Percentiles rank a stretch among this genome's conserved stretches.
These are phyloP conservation scores for Castor canadensis DNA, from an alignment of 2,113 vertebrate genomes.

Conservation along the genomic window DNA sequence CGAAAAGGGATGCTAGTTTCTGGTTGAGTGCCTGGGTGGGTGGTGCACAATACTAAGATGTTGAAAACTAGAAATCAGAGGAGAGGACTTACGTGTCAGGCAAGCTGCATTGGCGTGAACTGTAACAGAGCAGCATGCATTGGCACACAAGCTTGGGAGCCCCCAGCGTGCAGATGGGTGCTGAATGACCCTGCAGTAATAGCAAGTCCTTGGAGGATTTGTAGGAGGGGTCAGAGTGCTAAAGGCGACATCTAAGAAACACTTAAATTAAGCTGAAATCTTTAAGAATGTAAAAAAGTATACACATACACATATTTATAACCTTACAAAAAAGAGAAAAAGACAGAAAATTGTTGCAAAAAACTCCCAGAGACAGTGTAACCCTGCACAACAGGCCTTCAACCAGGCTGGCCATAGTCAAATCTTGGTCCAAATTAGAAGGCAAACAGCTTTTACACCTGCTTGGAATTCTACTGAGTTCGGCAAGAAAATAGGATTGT, in stretches of 20 bases:
- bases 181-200: background rate
- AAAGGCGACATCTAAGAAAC: background rate
- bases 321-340: background rate
- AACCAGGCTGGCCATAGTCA: background rate
- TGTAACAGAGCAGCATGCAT: background rate
- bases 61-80: background rate
- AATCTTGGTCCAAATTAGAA: background rate
- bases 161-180: background rate
- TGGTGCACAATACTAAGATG: background rate
- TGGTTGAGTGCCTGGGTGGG: background rate
- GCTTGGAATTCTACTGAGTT: background rate
- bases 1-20: background rate
- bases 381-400: background rate
- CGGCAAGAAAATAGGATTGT: background rate
- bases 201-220: too few species aligned
- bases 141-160: background rate
- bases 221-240: rapidly evolving
- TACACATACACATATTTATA: background rate
- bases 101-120: background rate
- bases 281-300: background rate
- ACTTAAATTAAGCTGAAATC: background rate
- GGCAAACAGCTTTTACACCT: background rate
- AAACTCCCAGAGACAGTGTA: background rate
- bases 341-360: background rate
- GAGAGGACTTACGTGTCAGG: too few species aligned